Base-by-base conservation (phyloP, 1,140 invertebrate genomes). In the Lordiphosa collinella region DNA sequence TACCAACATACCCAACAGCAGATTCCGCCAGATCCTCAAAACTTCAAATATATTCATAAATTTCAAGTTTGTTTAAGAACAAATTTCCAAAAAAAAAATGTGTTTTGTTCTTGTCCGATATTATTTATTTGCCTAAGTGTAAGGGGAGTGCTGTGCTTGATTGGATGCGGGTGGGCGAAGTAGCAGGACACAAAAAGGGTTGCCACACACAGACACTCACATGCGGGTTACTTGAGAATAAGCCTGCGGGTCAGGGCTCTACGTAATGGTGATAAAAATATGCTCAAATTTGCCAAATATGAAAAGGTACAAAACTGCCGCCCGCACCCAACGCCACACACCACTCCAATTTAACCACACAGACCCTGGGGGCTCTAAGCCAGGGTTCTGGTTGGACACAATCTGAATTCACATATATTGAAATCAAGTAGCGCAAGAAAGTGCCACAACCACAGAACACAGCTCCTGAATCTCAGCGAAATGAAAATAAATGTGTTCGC, bases 241-340 rank as follows among this genome's bases (percentile, higher is more conserved):
- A 55, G 78, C 78, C 78, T 84, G 67, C 67, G 78, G 78, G 78
- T 72, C 76, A 76, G 52, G 51, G 55, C 41, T 46, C 60, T 61
- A 34, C 40, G 80, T 79, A 85, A 85, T 85, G 79, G 80, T 85
- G 79, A 85, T 85, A n/a, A 85, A 85, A 85, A 85, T 85, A 85
- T 85, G 79, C 79, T 84, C 80, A 86, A 85, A 85, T 79, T 85
- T 85, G 79, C 66, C 76, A 71, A 79, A 85, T 71, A 85, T 85
- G 74, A 85, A 85, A 85, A 85, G 74, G 78, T 84, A 84, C 64
- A 43, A 43, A 43, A 25, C 16, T 43, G 16, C 16, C 16, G 16
- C 3, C 16, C 16, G 16, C 16, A 2, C 25, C 3, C n/a, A n/a
- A n/a, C n/a, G n/a, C n/a, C n/a, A 25, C n/a, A n/a, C n/a, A n/a